phyloP scores from a whole-genome alignment of 2,888 invertebrate genomes.

The Erebia ligea region DNA sequence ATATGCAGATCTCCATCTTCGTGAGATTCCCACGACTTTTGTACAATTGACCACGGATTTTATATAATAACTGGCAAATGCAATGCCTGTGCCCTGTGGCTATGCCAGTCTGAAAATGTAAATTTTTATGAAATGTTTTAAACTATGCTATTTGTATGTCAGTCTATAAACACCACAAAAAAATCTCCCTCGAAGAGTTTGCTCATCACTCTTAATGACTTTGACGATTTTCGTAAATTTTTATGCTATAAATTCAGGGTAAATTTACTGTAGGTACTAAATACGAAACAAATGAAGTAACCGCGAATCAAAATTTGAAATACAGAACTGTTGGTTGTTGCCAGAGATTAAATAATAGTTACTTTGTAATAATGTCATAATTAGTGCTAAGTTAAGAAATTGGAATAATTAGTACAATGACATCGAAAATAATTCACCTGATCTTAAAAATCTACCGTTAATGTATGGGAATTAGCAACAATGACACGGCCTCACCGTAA shows the following conservation, averaged over 20 bases:
- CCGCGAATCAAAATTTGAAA: too few relatives aligned
- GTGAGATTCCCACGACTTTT: conserved; percentile 59
- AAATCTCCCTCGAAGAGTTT: background rate
- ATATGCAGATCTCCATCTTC: conserved; percentile 55
- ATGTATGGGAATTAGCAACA: conserved; percentile 36
- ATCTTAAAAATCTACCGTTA: conserved; percentile 28
- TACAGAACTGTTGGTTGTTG: too few relatives aligned
- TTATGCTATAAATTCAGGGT: too few relatives aligned
- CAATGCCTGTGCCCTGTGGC: background rate
- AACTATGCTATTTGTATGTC: background rate
- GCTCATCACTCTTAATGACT: too few relatives aligned
- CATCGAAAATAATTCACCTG: conserved; percentile 10
- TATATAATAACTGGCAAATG: background rate
- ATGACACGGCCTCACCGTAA: conserved; percentile 34
- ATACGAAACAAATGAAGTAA: too few relatives aligned
- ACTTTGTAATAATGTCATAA: too few relatives aligned
- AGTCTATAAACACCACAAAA: too few relatives aligned
- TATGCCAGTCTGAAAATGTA: background rate
- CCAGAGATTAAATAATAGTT: too few relatives aligned
- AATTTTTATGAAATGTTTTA: background rate
- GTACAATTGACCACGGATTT: conserved; percentile 37
- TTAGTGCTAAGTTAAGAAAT: background rate
- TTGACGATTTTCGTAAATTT: background rate
- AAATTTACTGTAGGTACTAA: too few relatives aligned
- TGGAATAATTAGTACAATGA: background rate